Evolutionary conservation across 2,888 invertebrate species (phyloP), one percentile per base, ranked within the genome.

Genomic region (Cheilosia impressa): DNA sequence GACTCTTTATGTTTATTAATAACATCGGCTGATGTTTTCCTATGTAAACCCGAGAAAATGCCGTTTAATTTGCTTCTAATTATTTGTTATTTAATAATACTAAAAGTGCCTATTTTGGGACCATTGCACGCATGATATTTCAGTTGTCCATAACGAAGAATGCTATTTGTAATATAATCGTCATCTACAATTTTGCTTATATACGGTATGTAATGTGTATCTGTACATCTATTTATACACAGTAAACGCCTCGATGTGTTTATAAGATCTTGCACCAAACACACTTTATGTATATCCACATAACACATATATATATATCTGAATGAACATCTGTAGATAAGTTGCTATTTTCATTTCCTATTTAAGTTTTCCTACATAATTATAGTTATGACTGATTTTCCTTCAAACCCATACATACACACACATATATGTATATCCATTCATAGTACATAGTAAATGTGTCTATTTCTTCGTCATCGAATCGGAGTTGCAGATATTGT

Each of bases 151-250:
- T 77, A 60, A 60, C 43, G 24, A 62, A 68, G 4, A 47, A 52
- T 77, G 43, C 55, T 69, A 78, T 55, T 78, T 77, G 77, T 66
- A 82, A 82, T 41, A 77, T 55, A 60, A 72, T 66, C 71, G 60
- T 77, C 71, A 82, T 77, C 27, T 66, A 55, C 57, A 57, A 45
- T 69, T 76, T 76, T 53, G 31, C 62, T 53, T 60, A 47, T 65
- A 53, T 71, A 53, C 63, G 55, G 34, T 57, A 45, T 80, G 45
- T 68, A 72, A 73, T 63, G 55, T 65, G 47, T 77, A 63, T 38
- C 38, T 58, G 52, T 76, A 52, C 55, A 41, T 82, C 77, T 82
- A 82, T 82, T 77, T 77, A 77, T 77, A 82, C 47, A 55, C 71
- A 53, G 47, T 66, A 55, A 66, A 72, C 22, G 60, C 77, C 58